Evolutionary conservation across 2,888 invertebrate species (phyloP).

Genomic region (Ctena decussata): DNA sequence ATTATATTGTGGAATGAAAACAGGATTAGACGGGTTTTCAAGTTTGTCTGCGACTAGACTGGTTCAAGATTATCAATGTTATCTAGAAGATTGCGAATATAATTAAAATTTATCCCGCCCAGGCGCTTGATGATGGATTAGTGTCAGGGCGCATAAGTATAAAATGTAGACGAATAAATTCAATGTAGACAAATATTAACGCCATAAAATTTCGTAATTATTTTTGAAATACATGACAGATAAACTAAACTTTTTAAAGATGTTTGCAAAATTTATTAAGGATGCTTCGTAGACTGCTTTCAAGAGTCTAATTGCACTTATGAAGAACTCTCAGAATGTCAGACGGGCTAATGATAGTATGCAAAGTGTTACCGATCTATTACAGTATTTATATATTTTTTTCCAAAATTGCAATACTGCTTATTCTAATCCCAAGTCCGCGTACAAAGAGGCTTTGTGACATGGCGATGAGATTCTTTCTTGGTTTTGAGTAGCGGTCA

Average conservation of each 20-base stretch:
- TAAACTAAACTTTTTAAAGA: background rate
- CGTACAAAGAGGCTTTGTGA: too few relatives aligned
- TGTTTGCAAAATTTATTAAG: background rate
- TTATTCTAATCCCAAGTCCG: too few relatives aligned
- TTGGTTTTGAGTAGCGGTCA: too few relatives aligned
- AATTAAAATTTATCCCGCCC: slow-evolving; percentile 3
- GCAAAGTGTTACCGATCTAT: too few relatives aligned
- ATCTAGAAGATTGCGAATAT: background rate
- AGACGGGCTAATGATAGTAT: too few relatives aligned
- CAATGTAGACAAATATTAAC: background rate
- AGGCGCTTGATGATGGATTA: slow-evolving; percentile 5
- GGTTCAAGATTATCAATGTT: background rate
- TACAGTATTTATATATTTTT: too few relatives aligned
- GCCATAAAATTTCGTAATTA: background rate
- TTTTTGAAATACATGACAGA: background rate
- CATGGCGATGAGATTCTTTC: too few relatives aligned
- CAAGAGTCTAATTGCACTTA: slow-evolving; percentile 1
- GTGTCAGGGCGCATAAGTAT: background rate
- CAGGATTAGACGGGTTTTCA: background rate
- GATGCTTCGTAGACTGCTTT: background rate
- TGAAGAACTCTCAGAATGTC: too few relatives aligned
- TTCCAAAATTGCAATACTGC: too few relatives aligned
- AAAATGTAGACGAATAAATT: background rate
- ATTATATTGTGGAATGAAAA: slow-evolving; percentile 54
- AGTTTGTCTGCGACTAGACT: slow-evolving; percentile 2